Evolutionary conservation across 2,113 vertebrate genomes (phyloP).

Genomic region (Varanus komodoensis): DNA sequence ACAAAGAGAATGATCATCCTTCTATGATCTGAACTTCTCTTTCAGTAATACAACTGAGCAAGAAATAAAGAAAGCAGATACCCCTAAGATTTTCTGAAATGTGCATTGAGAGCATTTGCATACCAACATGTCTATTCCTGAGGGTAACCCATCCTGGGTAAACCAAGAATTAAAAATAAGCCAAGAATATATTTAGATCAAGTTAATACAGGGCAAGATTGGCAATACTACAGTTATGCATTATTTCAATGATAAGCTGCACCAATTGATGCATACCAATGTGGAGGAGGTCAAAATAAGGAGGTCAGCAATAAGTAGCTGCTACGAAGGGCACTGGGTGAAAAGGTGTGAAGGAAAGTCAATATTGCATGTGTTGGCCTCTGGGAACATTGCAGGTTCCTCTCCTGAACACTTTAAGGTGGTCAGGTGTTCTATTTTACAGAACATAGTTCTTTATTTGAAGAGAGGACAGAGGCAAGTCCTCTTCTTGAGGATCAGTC

Average conservation of each 20-base stretch:
- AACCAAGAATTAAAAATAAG: background rate
- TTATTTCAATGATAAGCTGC: background rate
- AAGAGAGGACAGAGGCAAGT: no score
- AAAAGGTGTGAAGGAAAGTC: background rate
- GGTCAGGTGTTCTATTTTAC: no score
- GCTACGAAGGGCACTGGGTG: background rate
- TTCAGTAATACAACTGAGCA: conserved; percentile 6
- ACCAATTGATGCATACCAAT: background rate
- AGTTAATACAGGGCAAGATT: background rate
- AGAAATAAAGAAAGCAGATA: conserved; percentile 22
- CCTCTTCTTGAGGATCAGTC: no score
- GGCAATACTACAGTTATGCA: background rate
- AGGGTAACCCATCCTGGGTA: background rate
- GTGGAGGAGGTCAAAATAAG: background rate
- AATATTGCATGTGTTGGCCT: background rate
- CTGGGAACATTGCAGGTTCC: background rate
- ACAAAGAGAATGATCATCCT: conserved; percentile 5
- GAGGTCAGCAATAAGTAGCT: background rate
- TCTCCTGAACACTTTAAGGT: background rate
- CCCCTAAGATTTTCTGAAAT: conserved; percentile 34
- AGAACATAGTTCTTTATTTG: no score
- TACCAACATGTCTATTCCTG: background rate
- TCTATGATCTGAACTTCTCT: conserved; percentile 26
- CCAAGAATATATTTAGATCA: background rate
- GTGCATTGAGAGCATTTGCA: background rate